Conservation (phyloP, 2,797 vertebrate species). For the Silurus lanzhouensis region DNA sequence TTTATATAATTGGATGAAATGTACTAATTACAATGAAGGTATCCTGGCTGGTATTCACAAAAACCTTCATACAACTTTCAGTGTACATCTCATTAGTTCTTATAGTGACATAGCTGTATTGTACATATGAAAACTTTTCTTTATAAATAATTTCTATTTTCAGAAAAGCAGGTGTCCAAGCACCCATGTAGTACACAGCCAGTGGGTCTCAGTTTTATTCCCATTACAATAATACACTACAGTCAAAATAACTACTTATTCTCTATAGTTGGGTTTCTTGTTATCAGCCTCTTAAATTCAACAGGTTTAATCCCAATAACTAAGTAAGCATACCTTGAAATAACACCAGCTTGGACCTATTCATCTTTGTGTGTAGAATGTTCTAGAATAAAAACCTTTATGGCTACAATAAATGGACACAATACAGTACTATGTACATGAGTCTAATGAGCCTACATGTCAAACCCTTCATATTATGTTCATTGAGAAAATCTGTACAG, state of each 20-base stretch:
- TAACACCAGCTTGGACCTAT: background rate
- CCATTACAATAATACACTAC: background rate
- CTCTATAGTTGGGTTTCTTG: background rate
- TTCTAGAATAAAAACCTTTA: background rate
- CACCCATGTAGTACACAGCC: background rate
- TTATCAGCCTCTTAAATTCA: background rate
- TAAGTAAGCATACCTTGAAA: background rate
- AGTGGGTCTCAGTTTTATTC: background rate
- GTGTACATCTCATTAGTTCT: background rate
- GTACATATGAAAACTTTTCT: too few species aligned
- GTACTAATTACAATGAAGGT: background rate
- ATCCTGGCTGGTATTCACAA: background rate
- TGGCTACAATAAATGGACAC: background rate
- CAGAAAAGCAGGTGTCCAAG: background rate
- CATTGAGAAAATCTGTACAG: background rate
- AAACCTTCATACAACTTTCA: background rate
- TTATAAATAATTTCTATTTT: background rate
- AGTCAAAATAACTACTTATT: background rate
- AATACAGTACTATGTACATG: background rate
- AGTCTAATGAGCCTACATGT: background rate
- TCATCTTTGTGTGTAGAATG: background rate
- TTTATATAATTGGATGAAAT: background rate
- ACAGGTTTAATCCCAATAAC: background rate
- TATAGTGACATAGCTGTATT: background rate
- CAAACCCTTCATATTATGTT: background rate